Conservation (phyloP, 2,113 vertebrate genomes). For the Rafetus swinhoei region DNA sequence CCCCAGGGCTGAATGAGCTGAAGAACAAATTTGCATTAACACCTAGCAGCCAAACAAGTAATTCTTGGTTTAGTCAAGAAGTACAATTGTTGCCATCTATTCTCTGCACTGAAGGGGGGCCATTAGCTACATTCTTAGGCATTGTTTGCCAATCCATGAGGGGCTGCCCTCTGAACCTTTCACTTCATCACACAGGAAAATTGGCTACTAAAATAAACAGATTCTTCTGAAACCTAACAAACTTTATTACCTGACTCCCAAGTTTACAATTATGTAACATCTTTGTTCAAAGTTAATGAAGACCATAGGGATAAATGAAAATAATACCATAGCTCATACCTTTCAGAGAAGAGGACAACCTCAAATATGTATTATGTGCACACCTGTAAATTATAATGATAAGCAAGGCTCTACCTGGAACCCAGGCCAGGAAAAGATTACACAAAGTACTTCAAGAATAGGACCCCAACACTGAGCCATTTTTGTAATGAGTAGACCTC, state of each 20-base stretch:
- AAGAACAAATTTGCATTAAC: constrained; percentile 90
- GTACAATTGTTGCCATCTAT: constrained; percentile 83
- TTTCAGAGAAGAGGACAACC: background rate
- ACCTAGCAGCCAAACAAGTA: constrained; percentile 86
- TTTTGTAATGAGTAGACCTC: constrained; percentile 12
- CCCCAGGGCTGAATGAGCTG: constrained; percentile 86
- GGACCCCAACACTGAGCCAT: constrained; percentile 23
- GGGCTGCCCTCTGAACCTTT: constrained; percentile 80
- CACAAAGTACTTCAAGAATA: constrained; percentile 13
- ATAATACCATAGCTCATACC: constrained; percentile 33
- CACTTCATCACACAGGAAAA: constrained; percentile 79
- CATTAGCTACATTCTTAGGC: constrained; percentile 88
- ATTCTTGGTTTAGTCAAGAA: constrained; percentile 80
- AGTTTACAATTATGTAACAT: constrained; percentile 64
- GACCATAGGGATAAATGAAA: constrained; percentile 46
- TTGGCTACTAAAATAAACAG: constrained; percentile 84
- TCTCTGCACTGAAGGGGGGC: constrained; percentile 85
- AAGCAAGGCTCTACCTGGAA: background rate
- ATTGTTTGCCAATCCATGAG: constrained; percentile 86
- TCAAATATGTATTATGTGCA: background rate
- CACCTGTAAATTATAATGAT: background rate
- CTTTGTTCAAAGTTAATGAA: constrained; percentile 57
- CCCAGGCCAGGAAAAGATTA: constrained; percentile 30
- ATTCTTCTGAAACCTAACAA: constrained; percentile 76
- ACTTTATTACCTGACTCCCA: constrained; percentile 68